A percentile compares a stretch with the other conserved stretches of the same genome.
Evolutionary conservation across 2,888 invertebrate genomes (phyloP).

Genomic region (Syritta pipiens): DNA sequence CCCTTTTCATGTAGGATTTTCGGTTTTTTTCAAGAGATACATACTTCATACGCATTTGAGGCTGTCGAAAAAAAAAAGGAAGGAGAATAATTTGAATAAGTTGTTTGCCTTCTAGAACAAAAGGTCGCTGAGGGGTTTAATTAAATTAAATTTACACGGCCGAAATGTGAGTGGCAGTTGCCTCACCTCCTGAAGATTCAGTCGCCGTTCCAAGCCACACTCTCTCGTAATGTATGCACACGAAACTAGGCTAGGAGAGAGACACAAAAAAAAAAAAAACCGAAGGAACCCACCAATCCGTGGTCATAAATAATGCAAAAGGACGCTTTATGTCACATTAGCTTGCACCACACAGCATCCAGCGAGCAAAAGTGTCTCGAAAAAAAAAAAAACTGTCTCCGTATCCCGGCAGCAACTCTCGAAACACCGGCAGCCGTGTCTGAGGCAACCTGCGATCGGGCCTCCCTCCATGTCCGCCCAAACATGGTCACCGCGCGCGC

Average conservation of each 20-base stretch:
- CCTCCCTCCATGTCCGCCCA: not conserved
- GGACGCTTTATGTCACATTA: constrained; percentile 63
- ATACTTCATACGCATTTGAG: no score
- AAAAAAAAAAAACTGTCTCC: not conserved
- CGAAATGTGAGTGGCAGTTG: no score
- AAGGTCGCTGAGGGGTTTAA: no score
- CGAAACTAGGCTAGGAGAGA: constrained; percentile 28
- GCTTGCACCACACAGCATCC: constrained; percentile 44
- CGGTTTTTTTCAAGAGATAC: constrained; percentile 26
- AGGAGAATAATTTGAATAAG: no score
- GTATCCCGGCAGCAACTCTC: not conserved
- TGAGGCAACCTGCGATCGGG: constrained; percentile 43
- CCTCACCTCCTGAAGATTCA: no score
- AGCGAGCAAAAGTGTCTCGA: constrained; percentile 7
- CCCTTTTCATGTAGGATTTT: constrained; percentile 36
- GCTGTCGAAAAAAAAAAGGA: no score
- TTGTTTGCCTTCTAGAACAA: no score
- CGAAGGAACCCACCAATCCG: not conserved
- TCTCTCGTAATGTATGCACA: not conserved
- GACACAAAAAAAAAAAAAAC: not conserved
- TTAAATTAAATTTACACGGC: no score
- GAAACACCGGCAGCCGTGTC: constrained; percentile 30
- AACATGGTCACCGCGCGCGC: constrained; percentile 16
- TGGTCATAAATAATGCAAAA: constrained; percentile 63
- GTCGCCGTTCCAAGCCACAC: no score